Conservation (phyloP, 2,113 vertebrate species). For the Pluvialis apricaria region DNA sequence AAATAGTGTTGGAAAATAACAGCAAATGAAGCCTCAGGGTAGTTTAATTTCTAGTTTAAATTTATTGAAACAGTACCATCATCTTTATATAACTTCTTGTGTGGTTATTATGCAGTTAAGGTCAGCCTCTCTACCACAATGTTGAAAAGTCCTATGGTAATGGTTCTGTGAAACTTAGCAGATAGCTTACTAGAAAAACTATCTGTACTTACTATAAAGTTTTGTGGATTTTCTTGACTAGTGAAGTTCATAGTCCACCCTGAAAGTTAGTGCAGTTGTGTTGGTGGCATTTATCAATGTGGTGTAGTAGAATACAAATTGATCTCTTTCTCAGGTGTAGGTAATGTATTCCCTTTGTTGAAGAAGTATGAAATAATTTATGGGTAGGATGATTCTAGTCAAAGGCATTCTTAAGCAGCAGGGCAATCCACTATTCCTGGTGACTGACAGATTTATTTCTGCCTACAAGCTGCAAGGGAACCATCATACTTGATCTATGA, state of each 20-base stretch:
- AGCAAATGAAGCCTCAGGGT: background rate
- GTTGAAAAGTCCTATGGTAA: background rate
- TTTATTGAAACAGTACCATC: background rate
- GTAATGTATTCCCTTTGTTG: background rate
- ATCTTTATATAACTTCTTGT: background rate
- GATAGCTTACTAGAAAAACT: background rate
- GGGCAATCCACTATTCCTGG: background rate
- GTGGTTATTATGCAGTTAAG: background rate
- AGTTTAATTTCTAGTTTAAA: background rate
- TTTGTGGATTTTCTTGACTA: background rate
- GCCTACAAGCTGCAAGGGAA: background rate
- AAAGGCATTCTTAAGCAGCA: background rate
- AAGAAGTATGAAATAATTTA: background rate
- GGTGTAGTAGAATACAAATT: background rate
- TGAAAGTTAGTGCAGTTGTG: background rate
- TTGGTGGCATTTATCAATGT: background rate
- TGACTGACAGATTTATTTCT: constrained; percentile 14
- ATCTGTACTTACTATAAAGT: background rate
- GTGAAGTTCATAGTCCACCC: background rate
- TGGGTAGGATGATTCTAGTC: background rate
- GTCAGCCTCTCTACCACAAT: background rate
- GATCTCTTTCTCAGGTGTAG: background rate
- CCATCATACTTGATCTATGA: background rate
- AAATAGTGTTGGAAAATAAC: background rate
- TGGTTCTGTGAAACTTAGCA: background rate